Evolutionary conservation across 2,888 invertebrate genomes (phyloP).

Genomic region (Amiota minor): DNA sequence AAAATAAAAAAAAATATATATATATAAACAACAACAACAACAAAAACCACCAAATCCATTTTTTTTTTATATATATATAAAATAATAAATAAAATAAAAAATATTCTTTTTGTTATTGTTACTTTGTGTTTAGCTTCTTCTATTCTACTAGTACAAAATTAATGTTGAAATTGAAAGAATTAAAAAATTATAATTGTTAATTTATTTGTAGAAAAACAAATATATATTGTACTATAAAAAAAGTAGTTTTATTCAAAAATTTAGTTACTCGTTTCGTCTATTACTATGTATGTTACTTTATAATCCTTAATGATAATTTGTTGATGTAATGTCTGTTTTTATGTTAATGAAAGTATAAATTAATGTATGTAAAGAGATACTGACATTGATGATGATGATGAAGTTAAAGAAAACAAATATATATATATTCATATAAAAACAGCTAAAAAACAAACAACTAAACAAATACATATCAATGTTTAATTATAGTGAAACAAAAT

Average conservation of each 20-base stretch:
- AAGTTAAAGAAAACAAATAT: conserved; percentile 44
- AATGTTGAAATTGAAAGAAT: neutral
- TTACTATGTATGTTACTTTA: neutral
- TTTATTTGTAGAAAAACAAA: conserved; percentile 11
- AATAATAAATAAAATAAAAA: conserved; percentile 1
- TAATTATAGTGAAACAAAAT: conserved; percentile 41
- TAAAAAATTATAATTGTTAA: neutral
- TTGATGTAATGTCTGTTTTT: conserved; percentile 36
- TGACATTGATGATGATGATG: conserved; percentile 38
- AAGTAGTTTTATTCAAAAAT: neutral
- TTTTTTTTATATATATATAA: conserved; percentile 53
- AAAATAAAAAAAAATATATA: conserved; percentile 15
- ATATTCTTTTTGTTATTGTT: neutral
- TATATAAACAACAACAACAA: conserved; percentile 50
- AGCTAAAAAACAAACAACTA: conserved; percentile 45
- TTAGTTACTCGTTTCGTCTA: neutral
- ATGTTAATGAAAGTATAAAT: no score
- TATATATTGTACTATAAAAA: neutral
- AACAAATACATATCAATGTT: conserved; percentile 48
- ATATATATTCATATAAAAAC: conserved; percentile 58
- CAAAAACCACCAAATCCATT: conserved; percentile 60
- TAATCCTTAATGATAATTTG: conserved; percentile 54
- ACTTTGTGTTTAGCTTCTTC: neutral
- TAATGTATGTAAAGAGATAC: conserved; percentile 47
- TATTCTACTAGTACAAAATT: conserved; percentile 8